Evolutionary conservation across 2,888 invertebrate species (phyloP).

Genomic region (Calameuta filiformis): DNA sequence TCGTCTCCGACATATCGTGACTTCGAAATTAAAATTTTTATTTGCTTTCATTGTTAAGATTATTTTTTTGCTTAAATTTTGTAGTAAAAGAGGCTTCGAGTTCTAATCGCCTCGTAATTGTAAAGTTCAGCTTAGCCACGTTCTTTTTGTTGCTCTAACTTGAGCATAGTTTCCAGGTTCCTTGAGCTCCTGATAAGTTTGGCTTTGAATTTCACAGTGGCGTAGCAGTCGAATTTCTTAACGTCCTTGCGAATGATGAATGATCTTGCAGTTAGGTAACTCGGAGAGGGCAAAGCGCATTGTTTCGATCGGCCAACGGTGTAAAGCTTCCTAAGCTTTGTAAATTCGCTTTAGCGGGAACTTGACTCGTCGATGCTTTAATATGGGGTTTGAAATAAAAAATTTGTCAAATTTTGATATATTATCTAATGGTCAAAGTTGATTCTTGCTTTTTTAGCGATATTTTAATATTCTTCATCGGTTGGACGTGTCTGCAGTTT

Average conservation of each 20-base stretch:
- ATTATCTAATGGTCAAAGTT: neutral
- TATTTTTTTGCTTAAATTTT: neutral
- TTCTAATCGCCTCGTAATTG: neutral
- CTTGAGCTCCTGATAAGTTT: neutral
- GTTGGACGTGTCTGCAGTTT: neutral
- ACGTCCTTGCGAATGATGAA: neutral
- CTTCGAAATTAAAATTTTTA: neutral
- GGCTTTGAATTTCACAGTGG: neutral
- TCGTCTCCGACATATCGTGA: neutral
- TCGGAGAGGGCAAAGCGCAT: neutral
- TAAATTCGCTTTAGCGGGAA: neutral
- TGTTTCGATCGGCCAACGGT: neutral
- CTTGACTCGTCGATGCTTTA: neutral
- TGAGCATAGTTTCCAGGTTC: neutral
- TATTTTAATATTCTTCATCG: neutral
- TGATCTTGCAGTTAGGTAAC: neutral
- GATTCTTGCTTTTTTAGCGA: neutral
- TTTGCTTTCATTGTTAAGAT: neutral
- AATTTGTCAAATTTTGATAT: neutral
- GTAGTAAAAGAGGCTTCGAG: neutral
- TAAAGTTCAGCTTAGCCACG: neutral
- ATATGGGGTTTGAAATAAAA: neutral
- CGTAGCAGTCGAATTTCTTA: neutral
- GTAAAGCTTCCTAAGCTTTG: neutral
- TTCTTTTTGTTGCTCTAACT: neutral